Conservation (phyloP, 2,113 vertebrate genomes). For the Nyctibius bracteatus region DNA sequence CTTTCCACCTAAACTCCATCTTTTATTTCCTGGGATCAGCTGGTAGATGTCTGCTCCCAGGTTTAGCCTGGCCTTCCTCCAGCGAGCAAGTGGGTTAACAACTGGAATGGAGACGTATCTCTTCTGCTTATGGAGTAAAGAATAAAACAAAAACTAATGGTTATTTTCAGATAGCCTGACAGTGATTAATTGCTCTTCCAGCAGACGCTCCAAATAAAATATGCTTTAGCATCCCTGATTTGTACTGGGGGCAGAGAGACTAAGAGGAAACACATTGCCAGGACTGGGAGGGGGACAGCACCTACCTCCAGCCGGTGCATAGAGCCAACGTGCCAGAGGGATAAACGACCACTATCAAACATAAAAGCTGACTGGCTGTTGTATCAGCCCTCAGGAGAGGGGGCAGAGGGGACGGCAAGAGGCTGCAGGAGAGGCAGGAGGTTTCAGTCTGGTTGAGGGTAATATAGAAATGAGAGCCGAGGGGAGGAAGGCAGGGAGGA, state of each 20-base stretch:
- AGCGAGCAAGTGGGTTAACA: not conserved
- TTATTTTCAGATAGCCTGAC: constrained; percentile 9
- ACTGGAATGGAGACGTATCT: constrained; percentile 8
- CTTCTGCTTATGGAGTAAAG: not conserved
- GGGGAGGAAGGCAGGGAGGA: not conserved
- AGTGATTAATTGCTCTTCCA: constrained; percentile 42
- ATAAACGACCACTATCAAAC: not conserved
- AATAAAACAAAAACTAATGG: not conserved
- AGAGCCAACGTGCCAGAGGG: not conserved
- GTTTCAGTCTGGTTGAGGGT: not conserved
- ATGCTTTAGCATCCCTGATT: not conserved
- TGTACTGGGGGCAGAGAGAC: not conserved
- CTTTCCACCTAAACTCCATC: not conserved
- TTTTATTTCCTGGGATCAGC: not conserved
- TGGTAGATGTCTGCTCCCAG: not conserved
- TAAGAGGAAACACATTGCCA: not conserved
- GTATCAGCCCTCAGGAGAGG: not conserved
- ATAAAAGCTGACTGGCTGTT: no score
- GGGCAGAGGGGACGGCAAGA: not conserved
- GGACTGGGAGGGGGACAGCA: not conserved
- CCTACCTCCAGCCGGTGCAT: not conserved
- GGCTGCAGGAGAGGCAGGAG: not conserved
- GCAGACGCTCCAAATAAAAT: constrained; percentile 34
- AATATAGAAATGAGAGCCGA: not conserved
- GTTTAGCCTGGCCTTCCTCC: not conserved